These are phyloP conservation scores for Tethea ocularis DNA, from an alignment of 2,888 invertebrate genomes.

Conservation along the genomic window DNA sequence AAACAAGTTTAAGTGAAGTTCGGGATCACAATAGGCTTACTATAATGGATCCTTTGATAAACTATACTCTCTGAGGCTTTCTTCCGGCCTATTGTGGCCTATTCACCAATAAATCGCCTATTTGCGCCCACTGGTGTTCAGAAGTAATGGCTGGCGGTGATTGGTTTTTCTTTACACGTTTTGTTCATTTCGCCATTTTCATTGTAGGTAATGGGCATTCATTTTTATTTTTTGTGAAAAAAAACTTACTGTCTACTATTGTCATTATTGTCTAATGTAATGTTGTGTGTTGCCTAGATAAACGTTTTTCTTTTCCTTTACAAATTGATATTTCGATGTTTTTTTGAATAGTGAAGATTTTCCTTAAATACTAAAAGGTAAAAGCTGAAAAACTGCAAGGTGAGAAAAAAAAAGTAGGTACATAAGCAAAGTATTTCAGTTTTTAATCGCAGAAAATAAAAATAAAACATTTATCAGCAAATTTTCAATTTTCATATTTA, in stretches of 20 bases:
- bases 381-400: no score
- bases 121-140: constrained; percentile 31
- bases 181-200: constrained; percentile 23
- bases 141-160: constrained; percentile 26
- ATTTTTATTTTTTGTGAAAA: neutral
- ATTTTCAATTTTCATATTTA: no score
- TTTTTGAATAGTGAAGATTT: no score
- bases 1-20: constrained; percentile 28
- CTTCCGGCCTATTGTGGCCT: constrained; percentile 40
- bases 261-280: no score
- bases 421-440: no score
- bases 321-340: no score
- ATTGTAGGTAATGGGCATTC: neutral
- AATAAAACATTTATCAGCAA: no score
- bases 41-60: constrained; percentile 43
- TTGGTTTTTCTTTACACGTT: constrained; percentile 36
- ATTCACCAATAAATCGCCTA: constrained; percentile 45
- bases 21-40: constrained; percentile 20
- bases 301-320: no score
- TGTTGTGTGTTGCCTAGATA: no score
- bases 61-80: constrained; percentile 40
- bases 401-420: no score
- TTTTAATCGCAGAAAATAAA: no score
- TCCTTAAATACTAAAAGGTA: no score
- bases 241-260: neutral